Percentiles rank a stretch among this genome's conserved stretches.
These are phyloP conservation scores for Linyphia triangularis DNA, from an alignment of 2,888 invertebrate genomes.

Conservation along the genomic window DNA sequence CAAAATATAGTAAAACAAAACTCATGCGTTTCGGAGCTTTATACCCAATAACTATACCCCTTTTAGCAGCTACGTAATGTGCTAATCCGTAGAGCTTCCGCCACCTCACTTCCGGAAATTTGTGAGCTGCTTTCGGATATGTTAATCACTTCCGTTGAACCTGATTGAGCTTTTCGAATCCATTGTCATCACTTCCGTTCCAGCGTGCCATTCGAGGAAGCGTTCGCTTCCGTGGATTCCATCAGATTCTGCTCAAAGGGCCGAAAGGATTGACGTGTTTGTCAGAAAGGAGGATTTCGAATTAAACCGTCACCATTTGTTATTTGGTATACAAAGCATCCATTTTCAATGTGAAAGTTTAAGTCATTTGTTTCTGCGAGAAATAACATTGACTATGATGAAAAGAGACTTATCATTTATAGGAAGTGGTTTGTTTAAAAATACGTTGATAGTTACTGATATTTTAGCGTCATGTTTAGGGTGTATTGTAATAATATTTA, in stretches of 20 bases:
- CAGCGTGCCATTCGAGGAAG: constrained; percentile 1
- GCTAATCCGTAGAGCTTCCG: constrained; percentile 35
- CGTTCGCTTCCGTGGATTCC: background rate
- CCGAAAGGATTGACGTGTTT: background rate
- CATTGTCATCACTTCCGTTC: constrained; percentile 41
- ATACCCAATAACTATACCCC: background rate
- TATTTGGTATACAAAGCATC: background rate
- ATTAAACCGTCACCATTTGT: background rate
- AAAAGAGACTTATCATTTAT: no score
- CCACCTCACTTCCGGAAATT: constrained; percentile 38
- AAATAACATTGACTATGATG: no score
- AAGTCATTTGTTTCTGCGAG: no score
- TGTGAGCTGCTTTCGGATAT: constrained; percentile 57
- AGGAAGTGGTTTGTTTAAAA: no score
- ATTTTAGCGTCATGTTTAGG: no score
- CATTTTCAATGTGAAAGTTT: no score
- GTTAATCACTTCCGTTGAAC: constrained; percentile 63
- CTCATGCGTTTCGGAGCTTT: background rate
- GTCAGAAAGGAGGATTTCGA: background rate
- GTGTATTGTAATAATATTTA: no score
- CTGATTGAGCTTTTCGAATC: constrained; percentile 56
- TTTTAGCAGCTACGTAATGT: background rate
- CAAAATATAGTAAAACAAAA: no score
- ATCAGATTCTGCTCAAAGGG: background rate
- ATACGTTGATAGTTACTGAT: no score